Evolutionary conservation across 2,113 vertebrate species (phyloP), one percentile per base, ranked within the genome.

Genomic region (Malaclemys terrapin): DNA sequence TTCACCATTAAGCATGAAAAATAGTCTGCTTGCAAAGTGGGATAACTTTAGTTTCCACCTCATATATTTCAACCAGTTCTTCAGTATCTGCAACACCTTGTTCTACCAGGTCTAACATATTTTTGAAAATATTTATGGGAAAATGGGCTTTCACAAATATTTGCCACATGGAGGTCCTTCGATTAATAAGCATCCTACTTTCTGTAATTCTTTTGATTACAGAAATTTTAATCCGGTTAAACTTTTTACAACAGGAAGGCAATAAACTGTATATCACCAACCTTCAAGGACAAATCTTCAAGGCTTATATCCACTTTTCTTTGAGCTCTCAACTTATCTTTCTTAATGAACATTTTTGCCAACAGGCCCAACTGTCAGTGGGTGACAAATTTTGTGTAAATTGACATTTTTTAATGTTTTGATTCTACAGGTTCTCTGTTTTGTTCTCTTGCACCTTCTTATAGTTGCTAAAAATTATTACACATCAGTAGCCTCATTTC

Each of bases 311-410:
- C 24, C 76, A 62, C 65, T 84, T 92, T 95, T 24, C 53, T 94
- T 95, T 87, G 82, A 94, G 81, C 54, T 53, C 87, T 90, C 86
- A 96, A 65, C 86, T 96, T 97, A 96, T 92, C 84, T 96, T 93
- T 97, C 86, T 95, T 91, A 97, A 97, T 95, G 93, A 97, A 97
- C 89, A 95, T 97, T 93, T 97, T 97, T 95, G 90, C 96, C 87
- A 97, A 89, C 54, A 97, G 93, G 88, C 94, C 93, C 89, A 96
- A 53, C 93, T 97, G 88, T 88, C 95, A 97, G 92, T 86, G 94
- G 79, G 93, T 97, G 86, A 98, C 90, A 97, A 98, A 97, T 96
- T 93, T 96, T 87, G 79, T 54, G 94, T 38, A 79, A 80, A 89
- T 52, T 75, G 42, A 85, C 80, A 84, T 94, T 96, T 97, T 96